Evolutionary conservation across 2,113 vertebrate species (phyloP), one percentile per base, ranked within the genome.

Genomic region (Brienomyrus longianalis): DNA sequence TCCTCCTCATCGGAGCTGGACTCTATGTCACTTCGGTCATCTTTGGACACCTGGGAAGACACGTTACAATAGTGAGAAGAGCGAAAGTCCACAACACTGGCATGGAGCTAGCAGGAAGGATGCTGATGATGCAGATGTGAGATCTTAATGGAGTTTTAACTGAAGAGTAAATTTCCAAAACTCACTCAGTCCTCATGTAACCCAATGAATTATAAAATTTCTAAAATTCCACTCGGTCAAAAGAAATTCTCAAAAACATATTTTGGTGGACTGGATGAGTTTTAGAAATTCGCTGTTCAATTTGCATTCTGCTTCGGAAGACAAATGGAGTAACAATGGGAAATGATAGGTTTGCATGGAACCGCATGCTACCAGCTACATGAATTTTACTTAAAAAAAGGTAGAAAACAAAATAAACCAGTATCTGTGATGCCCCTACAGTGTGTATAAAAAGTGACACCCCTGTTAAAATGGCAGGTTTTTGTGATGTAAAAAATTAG

Each of bases 1-100:
- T 97, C 96, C 6, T 99, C 98, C 92, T 99, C 98, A 50, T 99
- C 98, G 84, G 98, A 99, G 95, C 98, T 98, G 89, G 97, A 98
- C 94, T 99, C 98, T 19, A 99, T 96, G 91, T 99, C 98, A 88
- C 98, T 99, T 92, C 97, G 96, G 92, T 97, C 96, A 91, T 99
- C 98, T 94, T 98, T 99, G 91, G 97, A 96, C 92, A 98, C 97
- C 98, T 99, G 94, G 0, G 56, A 48, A 48, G 62, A 23, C 15
- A 13, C 83, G 62, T 3, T 19, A 52, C 48, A 2, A 31, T 9
- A 50, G 45, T 87, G 54, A 51, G 70, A 31, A 31, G 21, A 45
- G 4, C 90, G 23, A 56, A 84, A 48, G 83, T n/a, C 83, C 66
- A 70, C 77, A 59, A 9, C n/a, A 21, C 31, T 56, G 11, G 27